Evolutionary conservation across 1,140 invertebrate genomes (phyloP).

Genomic region (Araneus ventricosus): DNA sequence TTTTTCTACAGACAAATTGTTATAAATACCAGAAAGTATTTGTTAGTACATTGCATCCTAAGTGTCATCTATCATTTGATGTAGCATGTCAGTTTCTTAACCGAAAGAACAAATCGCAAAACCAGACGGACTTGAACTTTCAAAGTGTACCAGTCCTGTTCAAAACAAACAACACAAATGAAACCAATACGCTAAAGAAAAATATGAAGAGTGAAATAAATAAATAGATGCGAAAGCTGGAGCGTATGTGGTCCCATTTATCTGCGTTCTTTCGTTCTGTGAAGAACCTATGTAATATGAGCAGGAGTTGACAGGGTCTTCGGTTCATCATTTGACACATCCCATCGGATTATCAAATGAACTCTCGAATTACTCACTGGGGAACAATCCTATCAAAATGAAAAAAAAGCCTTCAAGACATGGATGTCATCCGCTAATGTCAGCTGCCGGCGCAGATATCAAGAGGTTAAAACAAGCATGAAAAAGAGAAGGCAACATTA

Average conservation of each 20-base stretch:
- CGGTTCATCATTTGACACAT: neutral
- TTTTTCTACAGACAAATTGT: too few relatives aligned
- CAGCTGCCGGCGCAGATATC: neutral
- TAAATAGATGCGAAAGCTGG: neutral
- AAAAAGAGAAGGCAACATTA: neutral
- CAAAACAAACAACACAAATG: too few relatives aligned
- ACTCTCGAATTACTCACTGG: neutral
- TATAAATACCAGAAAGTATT: too few relatives aligned
- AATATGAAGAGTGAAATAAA: neutral
- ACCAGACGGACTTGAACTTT: too few relatives aligned
- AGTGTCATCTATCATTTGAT: too few relatives aligned
- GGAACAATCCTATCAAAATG: neutral
- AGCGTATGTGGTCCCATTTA: neutral
- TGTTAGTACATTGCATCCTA: too few relatives aligned
- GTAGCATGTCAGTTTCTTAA: too few relatives aligned
- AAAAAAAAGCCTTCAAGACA: neutral
- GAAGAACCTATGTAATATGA: neutral
- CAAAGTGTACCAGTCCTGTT: too few relatives aligned
- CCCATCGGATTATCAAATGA: neutral
- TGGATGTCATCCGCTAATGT: neutral
- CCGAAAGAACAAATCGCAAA: too few relatives aligned
- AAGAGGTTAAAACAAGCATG: neutral
- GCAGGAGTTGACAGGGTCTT: slow-evolving; percentile 5
- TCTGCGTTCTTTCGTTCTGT: neutral
- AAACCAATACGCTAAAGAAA: too few relatives aligned